phyloP scores from a whole-genome alignment of 1,140 invertebrate genomes.

The Pissodes strobi region DNA sequence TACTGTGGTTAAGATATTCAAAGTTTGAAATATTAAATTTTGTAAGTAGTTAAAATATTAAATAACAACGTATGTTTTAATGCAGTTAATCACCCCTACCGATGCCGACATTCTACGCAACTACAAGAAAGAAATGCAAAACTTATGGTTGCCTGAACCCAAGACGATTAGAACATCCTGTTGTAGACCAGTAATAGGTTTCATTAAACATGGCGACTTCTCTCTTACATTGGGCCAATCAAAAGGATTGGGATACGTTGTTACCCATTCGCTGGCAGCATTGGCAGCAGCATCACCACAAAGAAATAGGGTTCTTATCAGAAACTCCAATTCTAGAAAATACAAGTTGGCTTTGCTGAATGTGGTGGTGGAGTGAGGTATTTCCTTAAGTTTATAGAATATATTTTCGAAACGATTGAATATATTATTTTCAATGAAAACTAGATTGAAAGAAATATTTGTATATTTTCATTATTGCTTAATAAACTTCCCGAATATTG shows the following conservation, averaged over 20 bases:
- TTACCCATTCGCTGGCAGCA: constrained; percentile 61
- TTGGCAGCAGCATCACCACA: constrained; percentile 49
- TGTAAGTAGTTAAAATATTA: background rate
- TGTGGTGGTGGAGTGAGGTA: constrained; percentile 21
- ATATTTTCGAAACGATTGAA: no score
- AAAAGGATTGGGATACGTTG: constrained; percentile 71
- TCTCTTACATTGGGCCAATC: constrained; percentile 68
- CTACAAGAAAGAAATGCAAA: constrained; percentile 66
- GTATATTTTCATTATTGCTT: no score
- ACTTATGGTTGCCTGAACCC: constrained; percentile 69
- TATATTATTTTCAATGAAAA: no score
- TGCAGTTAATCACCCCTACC: constrained; percentile 50
- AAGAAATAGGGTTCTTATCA: constrained; percentile 47
- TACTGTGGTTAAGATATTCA: no score
- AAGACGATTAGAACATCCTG: constrained; percentile 65
- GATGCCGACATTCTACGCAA: constrained; percentile 55
- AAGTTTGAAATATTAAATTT: no score
- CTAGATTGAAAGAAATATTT: no score
- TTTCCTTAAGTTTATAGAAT: no score
- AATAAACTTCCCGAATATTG: no score
- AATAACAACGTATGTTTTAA: background rate
- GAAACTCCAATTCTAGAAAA: constrained; percentile 47
- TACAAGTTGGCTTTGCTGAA: constrained; percentile 46
- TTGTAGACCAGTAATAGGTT: constrained; percentile 74
- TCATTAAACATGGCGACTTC: constrained; percentile 70